Conservation (phyloP, 2,113 vertebrate genomes). For the Petrocephalus zakoni region DNA sequence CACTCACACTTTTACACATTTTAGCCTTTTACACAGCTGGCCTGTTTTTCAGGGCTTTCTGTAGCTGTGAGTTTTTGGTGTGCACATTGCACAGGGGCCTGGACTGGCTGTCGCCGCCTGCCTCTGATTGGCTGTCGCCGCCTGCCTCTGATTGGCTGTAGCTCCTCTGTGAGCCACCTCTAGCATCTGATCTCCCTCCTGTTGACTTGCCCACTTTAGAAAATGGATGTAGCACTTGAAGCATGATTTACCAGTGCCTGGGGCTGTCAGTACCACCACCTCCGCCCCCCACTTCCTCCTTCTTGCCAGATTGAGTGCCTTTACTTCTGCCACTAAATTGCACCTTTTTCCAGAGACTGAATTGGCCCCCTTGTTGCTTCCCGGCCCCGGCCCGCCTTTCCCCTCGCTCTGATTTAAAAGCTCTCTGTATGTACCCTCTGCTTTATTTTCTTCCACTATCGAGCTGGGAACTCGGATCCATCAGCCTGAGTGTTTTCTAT, state of each 20-base stretch:
- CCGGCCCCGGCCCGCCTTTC: neutral
- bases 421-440: neutral
- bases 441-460: neutral
- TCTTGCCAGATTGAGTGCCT: neutral
- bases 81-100: neutral
- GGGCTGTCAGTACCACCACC: neutral
- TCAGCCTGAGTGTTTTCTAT: neutral
- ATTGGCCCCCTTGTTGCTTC: neutral
- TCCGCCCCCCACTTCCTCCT: neutral
- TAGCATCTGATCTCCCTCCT: neutral
- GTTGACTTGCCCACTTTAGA: neutral
- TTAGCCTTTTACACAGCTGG: neutral
- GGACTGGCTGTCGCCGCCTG: neutral
- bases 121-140: neutral
- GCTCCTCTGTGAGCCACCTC: neutral
- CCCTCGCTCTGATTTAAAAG: neutral
- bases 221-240: neutral
- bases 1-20: neutral
- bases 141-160: neutral
- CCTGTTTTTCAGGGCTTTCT: neutral
- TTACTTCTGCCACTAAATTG: neutral
- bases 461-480: neutral
- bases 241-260: neutral
- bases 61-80: neutral
- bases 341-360: constrained; percentile 3